Percentiles rank a stretch among this genome's conserved stretches.
Evolutionary conservation across 2,797 vertebrate genomes (phyloP).

Genomic region (Botia kubotai): DNA sequence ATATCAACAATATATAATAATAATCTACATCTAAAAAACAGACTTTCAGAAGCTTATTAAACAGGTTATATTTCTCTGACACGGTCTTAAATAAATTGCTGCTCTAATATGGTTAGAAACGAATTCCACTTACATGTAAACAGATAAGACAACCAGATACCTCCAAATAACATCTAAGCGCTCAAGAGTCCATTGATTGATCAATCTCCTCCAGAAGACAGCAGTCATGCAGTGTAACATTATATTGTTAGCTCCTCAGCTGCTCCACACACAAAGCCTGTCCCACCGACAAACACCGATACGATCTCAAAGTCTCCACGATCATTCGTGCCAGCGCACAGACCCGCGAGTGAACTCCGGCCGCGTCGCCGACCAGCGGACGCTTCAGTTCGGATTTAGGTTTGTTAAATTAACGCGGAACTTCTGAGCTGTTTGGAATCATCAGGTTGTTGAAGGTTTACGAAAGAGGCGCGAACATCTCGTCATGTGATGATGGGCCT

Average conservation of each 20-base stretch:
- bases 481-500: slow-evolving; percentile 77
- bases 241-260: slow-evolving; percentile 41
- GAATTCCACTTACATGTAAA: slow-evolving; percentile 33
- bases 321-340: slow-evolving; percentile 41
- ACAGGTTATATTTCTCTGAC: background rate
- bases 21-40: too few species aligned
- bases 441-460: slow-evolving; percentile 68
- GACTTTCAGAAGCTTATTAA: too few species aligned
- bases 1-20: too few species aligned
- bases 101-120: background rate
- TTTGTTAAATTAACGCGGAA: slow-evolving; percentile 65
- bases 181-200: slow-evolving; percentile 30
- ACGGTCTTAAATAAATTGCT: background rate
- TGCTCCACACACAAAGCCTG: slow-evolving; percentile 55
- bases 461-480: slow-evolving; percentile 92
- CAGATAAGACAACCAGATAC: slow-evolving; percentile 1
- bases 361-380: too few species aligned
- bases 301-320: slow-evolving; percentile 28
- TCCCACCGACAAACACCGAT: slow-evolving; percentile 45
- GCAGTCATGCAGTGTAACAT: background rate
- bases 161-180: slow-evolving; percentile 24
- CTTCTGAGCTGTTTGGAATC: slow-evolving; percentile 70
- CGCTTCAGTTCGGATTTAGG: background rate
- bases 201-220: slow-evolving; percentile 1
- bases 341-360: slow-evolving; percentile 9